Percentiles rank a stretch among this genome's conserved stretches.
phyloP scores from a whole-genome alignment of 2,888 invertebrate genomes.

The Drosophila pullipes region DNA sequence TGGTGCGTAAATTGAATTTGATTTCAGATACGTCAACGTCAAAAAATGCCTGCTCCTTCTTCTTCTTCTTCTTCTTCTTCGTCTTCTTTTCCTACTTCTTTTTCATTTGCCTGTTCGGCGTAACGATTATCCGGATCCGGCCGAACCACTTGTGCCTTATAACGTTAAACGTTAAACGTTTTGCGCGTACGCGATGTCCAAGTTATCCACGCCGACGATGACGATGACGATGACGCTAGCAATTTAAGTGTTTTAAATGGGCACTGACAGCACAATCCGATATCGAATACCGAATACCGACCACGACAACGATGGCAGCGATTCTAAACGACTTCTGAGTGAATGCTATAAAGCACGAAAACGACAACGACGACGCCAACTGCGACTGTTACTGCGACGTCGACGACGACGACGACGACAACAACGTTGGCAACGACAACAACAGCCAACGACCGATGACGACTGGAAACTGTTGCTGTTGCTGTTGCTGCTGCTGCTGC shows the following conservation, averaged over 20 bases:
- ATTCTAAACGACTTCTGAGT: conserved; percentile 81
- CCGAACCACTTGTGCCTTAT: conserved; percentile 44
- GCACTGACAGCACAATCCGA: conserved; percentile 61
- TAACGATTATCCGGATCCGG: conserved; percentile 45
- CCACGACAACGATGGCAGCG: conserved; percentile 78
- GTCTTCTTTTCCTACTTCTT: conserved; percentile 3
- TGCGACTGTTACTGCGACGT: conserved; percentile 42
- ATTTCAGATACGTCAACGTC: conserved; percentile 55
- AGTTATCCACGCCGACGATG: conserved; percentile 49
- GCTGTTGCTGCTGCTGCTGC: conserved; percentile 53
- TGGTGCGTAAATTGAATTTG: conserved; percentile 70
- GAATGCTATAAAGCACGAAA: conserved; percentile 81
- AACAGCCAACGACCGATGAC: conserved; percentile 57
- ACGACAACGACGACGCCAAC: conserved; percentile 52
- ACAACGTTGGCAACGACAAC: conserved; percentile 46
- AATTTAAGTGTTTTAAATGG: conserved; percentile 54
- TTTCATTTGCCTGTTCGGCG: conserved; percentile 3
- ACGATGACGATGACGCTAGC: conserved; percentile 36
- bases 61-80: conserved; percentile 7
- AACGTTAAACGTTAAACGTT: conserved; percentile 56
- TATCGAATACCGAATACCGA: conserved; percentile 78
- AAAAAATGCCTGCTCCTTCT: conserved; percentile 30
- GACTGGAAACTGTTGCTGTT: conserved; percentile 63
- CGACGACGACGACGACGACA: conserved; percentile 34
- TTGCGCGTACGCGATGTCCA: conserved; percentile 56